Evolutionary conservation across 1,140 invertebrate species (phyloP), one percentile per base, ranked within the genome.

Genomic region (Chymomyza costata): DNA sequence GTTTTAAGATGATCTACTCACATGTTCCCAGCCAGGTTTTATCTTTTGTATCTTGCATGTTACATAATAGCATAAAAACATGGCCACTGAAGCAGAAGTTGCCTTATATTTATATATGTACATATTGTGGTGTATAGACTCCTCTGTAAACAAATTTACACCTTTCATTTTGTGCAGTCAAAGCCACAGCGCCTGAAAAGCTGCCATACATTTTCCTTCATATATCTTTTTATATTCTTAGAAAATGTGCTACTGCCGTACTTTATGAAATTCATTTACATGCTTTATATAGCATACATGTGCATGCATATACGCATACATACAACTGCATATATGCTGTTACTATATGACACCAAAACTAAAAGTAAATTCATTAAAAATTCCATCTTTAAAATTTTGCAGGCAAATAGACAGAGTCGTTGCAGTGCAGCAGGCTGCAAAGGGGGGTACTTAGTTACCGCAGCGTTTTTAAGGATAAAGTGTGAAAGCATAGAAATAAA

Each of bases 281-380:
- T 13, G 39, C 32, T 25, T n/a, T n/a, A n/a, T n/a, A n/a, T n/a
- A n/a, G n/a, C 28, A 43, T 39, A 57, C 56, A 52, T 39, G 18
- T 28, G 31, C 25, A 40, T 15, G 30, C n/a, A n/a, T n/a, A n/a
- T n/a, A n/a, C n/a, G n/a, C n/a, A n/a, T n/a, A n/a, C n/a, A n/a
- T n/a, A n/a, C n/a, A n/a, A n/a, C n/a, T n/a, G n/a, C n/a, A n/a
- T 48, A 35, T 47, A 58, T 62, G 68, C 57, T 46, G 51, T 63
- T 73, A 61, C 56, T 63, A 32, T 66, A 57, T 71, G 71, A 71
- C 62, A 67, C 66, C 65, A 49, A 32, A 58, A 63, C 73, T 80
- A 80, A 76, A 76, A 76, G 71, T 76, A 76, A 76, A 78, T 78
- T 76, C 71, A 78, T 78, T 78, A 78, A 78, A 78, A 80, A 67